Percentiles rank a stretch among this genome's conserved stretches.
phyloP scores from a whole-genome alignment of 2,797 vertebrate genomes.

The Eulemur coronatus region DNA sequence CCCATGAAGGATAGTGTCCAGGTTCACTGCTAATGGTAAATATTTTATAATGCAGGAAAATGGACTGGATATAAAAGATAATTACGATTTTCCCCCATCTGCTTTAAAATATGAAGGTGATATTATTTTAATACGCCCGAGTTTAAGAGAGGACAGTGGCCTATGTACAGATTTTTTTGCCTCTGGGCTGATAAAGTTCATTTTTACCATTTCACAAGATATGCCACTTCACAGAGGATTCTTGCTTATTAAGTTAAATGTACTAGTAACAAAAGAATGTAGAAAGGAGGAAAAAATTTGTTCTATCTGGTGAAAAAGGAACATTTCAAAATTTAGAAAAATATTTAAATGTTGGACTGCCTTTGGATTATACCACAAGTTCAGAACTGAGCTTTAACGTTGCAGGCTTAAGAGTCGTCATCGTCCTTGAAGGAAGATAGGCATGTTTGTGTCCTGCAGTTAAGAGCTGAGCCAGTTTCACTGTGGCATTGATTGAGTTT shows the following conservation, averaged over 20 bases:
- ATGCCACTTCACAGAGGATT: constrained; percentile 18
- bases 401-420: background rate
- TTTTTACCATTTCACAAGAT: constrained; percentile 38
- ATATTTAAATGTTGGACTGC: background rate
- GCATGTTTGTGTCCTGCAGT: background rate
- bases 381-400: background rate
- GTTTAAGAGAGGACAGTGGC: background rate
- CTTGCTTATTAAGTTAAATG: background rate
- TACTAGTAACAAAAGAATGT: background rate
- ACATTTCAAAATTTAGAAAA: background rate
- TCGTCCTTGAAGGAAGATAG: background rate
- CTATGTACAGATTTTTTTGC: background rate
- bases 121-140: background rate
- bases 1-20: background rate
- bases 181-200: constrained; percentile 9
- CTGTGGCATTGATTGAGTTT: constrained; percentile 29
- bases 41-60: background rate
- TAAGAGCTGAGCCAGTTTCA: background rate
- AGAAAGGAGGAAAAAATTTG: background rate
- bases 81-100: background rate
- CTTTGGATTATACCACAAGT: background rate
- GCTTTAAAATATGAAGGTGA: constrained; percentile 20
- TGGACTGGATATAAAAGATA: background rate
- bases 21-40: background rate
- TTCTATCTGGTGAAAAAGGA: background rate